phyloP scores from a whole-genome alignment of 1,140 invertebrate species.

The Formica exsecta region DNA sequence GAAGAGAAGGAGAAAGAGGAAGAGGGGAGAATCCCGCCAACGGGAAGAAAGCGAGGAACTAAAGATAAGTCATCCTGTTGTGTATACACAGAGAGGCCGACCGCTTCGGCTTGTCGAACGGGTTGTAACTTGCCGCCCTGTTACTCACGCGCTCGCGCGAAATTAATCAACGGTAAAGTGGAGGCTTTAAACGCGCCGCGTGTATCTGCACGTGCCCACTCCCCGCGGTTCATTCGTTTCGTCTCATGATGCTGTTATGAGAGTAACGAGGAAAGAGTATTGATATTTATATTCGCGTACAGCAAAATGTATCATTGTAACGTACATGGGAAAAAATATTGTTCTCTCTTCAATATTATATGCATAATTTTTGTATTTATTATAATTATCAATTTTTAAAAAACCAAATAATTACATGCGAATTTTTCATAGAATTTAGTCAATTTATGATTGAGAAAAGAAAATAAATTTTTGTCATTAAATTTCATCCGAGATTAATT shows the following conservation, averaged over 20 bases:
- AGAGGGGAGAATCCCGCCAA: conserved; percentile 13
- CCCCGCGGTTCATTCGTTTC: conserved; percentile 6
- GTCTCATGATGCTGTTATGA: neutral
- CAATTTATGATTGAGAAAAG: neutral
- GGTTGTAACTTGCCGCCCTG: conserved; percentile 76
- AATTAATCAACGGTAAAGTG: conserved; percentile 70
- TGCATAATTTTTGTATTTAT: too few species aligned
- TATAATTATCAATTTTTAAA: too few species aligned
- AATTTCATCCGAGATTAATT: neutral
- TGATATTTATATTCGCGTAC: neutral
- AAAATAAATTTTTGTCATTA: neutral
- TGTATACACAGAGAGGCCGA: conserved; percentile 12
- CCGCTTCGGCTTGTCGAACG: conserved; percentile 77
- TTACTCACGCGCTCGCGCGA: conserved; percentile 65
- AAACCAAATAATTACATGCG: too few species aligned
- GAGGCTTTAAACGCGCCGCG: conserved; percentile 44
- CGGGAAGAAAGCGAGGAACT: conserved; percentile 46
- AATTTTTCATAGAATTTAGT: neutral
- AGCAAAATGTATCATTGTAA: neutral
- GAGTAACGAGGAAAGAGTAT: neutral
- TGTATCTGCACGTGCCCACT: conserved; percentile 46
- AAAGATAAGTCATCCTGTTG: conserved; percentile 58
- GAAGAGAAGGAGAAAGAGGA: neutral
- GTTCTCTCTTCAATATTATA: too few species aligned
- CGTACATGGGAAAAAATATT: too few species aligned